Evolutionary conservation across 1,140 invertebrate species (phyloP).

Genomic region (Platorchestia sp.): DNA sequence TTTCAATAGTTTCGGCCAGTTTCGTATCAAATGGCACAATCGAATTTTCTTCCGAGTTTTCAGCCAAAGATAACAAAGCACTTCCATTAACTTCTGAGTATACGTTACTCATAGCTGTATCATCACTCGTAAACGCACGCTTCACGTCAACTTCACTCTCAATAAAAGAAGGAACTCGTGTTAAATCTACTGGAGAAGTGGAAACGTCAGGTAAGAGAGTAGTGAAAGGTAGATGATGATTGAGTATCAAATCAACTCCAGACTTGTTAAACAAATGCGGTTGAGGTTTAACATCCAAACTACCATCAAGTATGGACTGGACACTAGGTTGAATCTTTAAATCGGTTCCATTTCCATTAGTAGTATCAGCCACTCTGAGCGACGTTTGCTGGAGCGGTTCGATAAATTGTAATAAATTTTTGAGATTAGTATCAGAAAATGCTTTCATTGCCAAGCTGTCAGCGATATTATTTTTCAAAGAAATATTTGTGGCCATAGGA

Average conservation of each 20-base stretch:
- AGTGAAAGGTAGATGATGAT: not conserved
- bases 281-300: not conserved
- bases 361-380: not conserved
- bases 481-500: not conserved
- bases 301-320: not conserved
- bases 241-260: conserved; percentile 8
- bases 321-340: conserved; percentile 11
- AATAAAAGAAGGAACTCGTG: not conserved
- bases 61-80: not conserved
- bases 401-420: conserved; percentile 32
- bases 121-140: not conserved
- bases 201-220: not conserved
- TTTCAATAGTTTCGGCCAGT: not conserved
- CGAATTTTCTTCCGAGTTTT: not conserved
- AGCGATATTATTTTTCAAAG: conserved; percentile 45
- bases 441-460: conserved; percentile 34
- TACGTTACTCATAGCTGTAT: not conserved
- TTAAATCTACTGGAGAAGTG: not conserved
- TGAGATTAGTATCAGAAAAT: conserved; percentile 14
- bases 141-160: not conserved
- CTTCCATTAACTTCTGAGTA: not conserved
- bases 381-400: conserved; percentile 24
- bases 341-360: not conserved
- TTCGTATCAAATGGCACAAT: not conserved
- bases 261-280: not conserved